Evolutionary conservation across 1,140 invertebrate species (phyloP).

Genomic region (Dinoponera quadriceps): DNA sequence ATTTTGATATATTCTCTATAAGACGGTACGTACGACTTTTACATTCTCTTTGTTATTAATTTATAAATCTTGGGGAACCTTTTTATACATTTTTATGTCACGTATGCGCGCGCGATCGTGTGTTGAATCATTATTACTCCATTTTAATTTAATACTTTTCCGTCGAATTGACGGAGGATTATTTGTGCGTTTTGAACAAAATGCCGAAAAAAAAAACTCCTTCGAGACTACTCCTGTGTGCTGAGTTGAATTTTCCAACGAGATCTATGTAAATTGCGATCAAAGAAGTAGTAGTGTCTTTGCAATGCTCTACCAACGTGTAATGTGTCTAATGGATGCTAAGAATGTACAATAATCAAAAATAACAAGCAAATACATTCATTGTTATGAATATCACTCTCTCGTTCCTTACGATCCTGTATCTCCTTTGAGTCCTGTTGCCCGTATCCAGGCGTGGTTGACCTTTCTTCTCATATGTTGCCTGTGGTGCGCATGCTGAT

Average conservation of each 20-base stretch:
- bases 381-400: constrained; percentile 69
- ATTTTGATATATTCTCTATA: constrained; percentile 72
- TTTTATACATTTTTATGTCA: constrained; percentile 68
- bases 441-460: no score
- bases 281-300: constrained; percentile 59
- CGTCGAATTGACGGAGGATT: not conserved
- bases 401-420: constrained; percentile 59
- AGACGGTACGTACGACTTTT: constrained; percentile 47
- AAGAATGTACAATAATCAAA: constrained; percentile 74
- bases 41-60: constrained; percentile 70
- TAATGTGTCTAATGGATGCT: constrained; percentile 63
- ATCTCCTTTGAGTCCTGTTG: no score
- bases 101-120: not conserved
- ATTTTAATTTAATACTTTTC: constrained; percentile 51
- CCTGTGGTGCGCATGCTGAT: no score
- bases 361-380: constrained; percentile 71
- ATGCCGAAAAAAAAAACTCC: constrained; percentile 41
- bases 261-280: constrained; percentile 70
- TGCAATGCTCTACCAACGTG: constrained; percentile 65
- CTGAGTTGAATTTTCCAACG: constrained; percentile 73
- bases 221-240: constrained; percentile 51
- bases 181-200: constrained; percentile 49
- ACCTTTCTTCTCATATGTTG: no score
- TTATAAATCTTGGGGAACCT: constrained; percentile 62
- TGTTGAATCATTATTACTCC: constrained; percentile 36